Percentiles rank a stretch among this genome's conserved stretches.
phyloP scores from a whole-genome alignment of 2,113 vertebrate species.

The Macaca fascicularis region T2T-MFA8v1.1 NC_088391.1:98534001-98534500 shows the following conservation, averaged over 20 bases:
- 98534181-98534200: background rate
- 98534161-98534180: background rate
- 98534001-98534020: background rate
- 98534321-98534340: background rate
- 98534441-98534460: background rate
- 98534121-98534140: no score
- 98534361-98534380: background rate
- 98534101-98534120: background rate
- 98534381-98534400: background rate
- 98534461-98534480: background rate
- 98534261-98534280: background rate
- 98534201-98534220: background rate
- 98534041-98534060: background rate
- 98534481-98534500: background rate
- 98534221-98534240: background rate
- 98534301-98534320: background rate
- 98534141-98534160: no score
- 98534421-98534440: background rate
- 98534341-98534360: background rate
- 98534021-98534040: background rate
- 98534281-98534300: background rate
- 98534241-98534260: background rate
- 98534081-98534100: background rate
- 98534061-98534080: background rate
- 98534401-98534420: background rate